These are phyloP conservation scores for Magallana ariakensis DNA, from an alignment of 1,140 invertebrate genomes.

Conservation along the genomic window DNA sequence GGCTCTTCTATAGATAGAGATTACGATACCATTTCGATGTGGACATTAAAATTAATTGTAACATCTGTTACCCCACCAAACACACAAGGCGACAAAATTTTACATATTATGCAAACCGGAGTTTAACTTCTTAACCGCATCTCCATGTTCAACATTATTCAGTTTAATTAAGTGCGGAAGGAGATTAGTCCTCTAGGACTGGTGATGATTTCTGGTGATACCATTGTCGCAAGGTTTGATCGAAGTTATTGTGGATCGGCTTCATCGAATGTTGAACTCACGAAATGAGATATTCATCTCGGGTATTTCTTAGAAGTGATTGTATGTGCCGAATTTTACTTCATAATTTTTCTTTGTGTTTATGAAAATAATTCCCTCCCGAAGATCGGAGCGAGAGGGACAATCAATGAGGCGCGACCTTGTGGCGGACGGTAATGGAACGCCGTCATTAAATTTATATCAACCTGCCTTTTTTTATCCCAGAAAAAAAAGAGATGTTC, in stretches of 20 bases:
- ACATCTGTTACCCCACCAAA: background rate
- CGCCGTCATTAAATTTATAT: background rate
- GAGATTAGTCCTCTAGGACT: background rate
- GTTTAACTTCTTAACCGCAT: background rate
- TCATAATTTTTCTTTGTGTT: slow-evolving; percentile 33
- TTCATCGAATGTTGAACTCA: slow-evolving; percentile 23
- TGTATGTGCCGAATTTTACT: slow-evolving; percentile 23
- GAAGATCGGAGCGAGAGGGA: background rate
- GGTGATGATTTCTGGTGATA: slow-evolving; percentile 11
- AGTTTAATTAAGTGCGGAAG: background rate
- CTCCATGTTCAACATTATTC: background rate
- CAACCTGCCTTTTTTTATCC: background rate
- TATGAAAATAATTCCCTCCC: slow-evolving; percentile 27
- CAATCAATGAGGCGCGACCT: background rate
- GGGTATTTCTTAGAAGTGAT: slow-evolving; percentile 26
- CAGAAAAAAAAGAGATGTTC: background rate
- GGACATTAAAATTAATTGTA: background rate
- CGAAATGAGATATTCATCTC: slow-evolving; percentile 17
- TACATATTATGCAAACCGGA: background rate
- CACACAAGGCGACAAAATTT: background rate
- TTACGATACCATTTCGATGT: too few relatives aligned
- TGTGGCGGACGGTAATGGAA: background rate
- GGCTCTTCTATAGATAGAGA: too few relatives aligned
- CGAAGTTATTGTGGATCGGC: background rate
- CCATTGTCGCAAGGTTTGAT: background rate